Evolutionary conservation across 2,113 vertebrate genomes (phyloP), one percentile per base, ranked within the genome.

Genomic region (Myotis davidii): DNA sequence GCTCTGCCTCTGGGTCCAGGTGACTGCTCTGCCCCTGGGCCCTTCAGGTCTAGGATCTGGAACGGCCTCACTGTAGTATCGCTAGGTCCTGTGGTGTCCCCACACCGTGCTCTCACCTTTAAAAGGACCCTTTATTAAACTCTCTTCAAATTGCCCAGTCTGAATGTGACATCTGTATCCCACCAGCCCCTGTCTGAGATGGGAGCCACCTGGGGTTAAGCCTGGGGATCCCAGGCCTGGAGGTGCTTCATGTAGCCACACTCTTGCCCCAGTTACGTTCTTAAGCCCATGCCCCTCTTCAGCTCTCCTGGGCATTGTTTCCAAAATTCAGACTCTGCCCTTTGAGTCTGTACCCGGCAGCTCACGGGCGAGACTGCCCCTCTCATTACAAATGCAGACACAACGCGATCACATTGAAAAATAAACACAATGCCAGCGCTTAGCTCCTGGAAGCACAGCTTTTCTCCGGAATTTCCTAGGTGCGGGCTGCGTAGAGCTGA

Each of bases 391-490:
- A 65, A 86, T 6, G 0, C n/a, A 23, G 67, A 25, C 74, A 61
- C 70, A 32, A 54, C 91, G n/a, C 37, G 69, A 23, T 67, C 85
- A 56, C 85, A 50, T 87, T 93, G 86, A 95, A 95, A 84, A 91
- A 73, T 74, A 91, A 95, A 79, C 82, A 94, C 92, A 86, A 89
- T 77, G 48, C 61, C 2, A 3, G 56, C 1, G 25, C 90, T 91
- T 74, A 76, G 82, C 45, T 83, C 82, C 73, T 59, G 48, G 79
- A 92, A 83, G 84, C 21, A n/a, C 61, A 77, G 85, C 88, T 89
- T 95, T 91, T 79, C 78, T 94, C 48, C 74, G 64, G 88, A 82
- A 87, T 96, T 77, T 84, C 88, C 52, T 69, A 34, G 88, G 78
- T 69, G 34, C 65, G n/a, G 92, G 16, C 73, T 72, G 45, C 45